These are phyloP conservation scores for Pseudotriccus pelzelni DNA, from an alignment of 2,797 vertebrate genomes.

Conservation along the genomic window DNA sequence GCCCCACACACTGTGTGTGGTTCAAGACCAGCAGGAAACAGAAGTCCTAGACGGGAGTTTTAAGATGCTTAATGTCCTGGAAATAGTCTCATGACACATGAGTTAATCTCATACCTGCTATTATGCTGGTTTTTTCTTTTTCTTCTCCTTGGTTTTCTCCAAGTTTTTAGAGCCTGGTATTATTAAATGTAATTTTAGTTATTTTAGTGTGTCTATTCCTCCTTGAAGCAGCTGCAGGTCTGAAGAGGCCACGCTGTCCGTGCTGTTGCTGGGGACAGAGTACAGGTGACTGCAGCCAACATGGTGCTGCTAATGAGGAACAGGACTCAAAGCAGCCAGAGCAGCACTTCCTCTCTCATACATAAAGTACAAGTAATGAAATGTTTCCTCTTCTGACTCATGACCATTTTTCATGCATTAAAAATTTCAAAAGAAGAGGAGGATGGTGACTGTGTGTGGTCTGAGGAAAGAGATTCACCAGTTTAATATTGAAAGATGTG, in stretches of 20 bases:
- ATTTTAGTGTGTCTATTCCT: background rate
- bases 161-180: background rate
- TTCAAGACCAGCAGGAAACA: background rate
- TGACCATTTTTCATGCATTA: background rate
- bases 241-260: background rate
- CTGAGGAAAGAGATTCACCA: background rate
- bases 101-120: background rate
- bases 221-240: background rate
- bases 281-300: background rate
- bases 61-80: background rate
- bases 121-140: background rate
- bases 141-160: background rate
- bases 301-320: background rate
- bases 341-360: background rate
- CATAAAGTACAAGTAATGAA: background rate
- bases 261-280: background rate
- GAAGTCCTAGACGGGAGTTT: background rate
- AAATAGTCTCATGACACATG: background rate
- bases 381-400: background rate
- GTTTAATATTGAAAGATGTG: background rate
- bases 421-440: background rate
- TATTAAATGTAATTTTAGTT: background rate
- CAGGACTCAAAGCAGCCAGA: accelerated
- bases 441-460: background rate
- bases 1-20: background rate